Evolutionary conservation across 1,140 invertebrate species (phyloP).

Genomic region (Bombus pyrosoma): DNA sequence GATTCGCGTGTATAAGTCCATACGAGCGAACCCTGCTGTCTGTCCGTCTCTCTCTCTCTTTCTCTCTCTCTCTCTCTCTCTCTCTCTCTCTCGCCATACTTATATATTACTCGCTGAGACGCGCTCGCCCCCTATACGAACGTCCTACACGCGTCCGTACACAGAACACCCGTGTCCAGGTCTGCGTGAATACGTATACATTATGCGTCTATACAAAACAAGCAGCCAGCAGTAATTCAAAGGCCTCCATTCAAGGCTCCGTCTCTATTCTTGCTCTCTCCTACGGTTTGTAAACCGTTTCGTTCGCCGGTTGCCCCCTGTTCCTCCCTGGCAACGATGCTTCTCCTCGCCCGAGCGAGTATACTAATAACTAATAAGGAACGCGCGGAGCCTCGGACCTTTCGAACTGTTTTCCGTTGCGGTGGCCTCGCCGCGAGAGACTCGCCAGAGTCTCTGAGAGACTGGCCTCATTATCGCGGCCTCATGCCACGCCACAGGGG

Average conservation of each 20-base stretch:
- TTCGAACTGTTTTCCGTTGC: constrained; percentile 40
- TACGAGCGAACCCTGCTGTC: constrained; percentile 31
- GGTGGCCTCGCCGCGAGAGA: too few relatives aligned
- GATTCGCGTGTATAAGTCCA: constrained; percentile 56
- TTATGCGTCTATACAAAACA: constrained; percentile 77
- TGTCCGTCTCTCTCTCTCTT: neutral
- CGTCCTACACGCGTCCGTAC: constrained; percentile 31
- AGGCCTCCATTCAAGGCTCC: constrained; percentile 76
- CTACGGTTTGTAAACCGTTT: constrained; percentile 74
- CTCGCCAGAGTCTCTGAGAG: neutral
- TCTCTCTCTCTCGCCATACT: constrained; percentile 33
- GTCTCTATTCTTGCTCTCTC: constrained; percentile 74
- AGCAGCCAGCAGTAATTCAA: constrained; percentile 77
- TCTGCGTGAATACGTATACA: constrained; percentile 70
- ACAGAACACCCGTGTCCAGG: constrained; percentile 42
- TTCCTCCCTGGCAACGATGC: neutral
- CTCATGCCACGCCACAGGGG: neutral
- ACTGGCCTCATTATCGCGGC: constrained; percentile 50
- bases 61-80: neutral
- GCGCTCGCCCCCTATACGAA: constrained; percentile 20
- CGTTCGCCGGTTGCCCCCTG: constrained; percentile 62
- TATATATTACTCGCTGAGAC: constrained; percentile 64
- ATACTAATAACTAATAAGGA: constrained; percentile 70
- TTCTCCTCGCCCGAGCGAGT: constrained; percentile 42
- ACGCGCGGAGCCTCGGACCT: constrained; percentile 56